Base-by-base conservation (phyloP, 2,113 vertebrate genomes). In the Spermophilus dauricus region DNA sequence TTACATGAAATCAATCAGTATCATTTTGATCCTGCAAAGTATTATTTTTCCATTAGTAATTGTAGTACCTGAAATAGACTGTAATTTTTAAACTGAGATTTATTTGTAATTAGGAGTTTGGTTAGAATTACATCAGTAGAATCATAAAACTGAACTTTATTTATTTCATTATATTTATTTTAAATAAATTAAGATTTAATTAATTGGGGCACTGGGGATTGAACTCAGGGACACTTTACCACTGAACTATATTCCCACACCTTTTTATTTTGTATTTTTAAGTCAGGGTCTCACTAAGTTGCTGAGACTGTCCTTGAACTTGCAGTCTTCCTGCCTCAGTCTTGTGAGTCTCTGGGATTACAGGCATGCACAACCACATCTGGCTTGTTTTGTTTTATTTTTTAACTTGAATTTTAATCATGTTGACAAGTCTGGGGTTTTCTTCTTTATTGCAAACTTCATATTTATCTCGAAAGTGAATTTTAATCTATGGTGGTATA, bases 1-100 rank as follows among this genome's bases (percentile, higher is more conserved):
- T 85, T 63, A 34, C 24, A 89, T 70, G 51, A 95, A 91, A 58
- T 76, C 17, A 88, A 39, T 95, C 22, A 95, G 61, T 76, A 4
- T 1, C 10, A 39, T 75, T 63, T 88, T 39, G 39, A 56, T 63
- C 5, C 12, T 42, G 5, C 3, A 56, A 61, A 95, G 2, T 28
- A 77, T 53, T 67, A 70, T 76, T 37, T 81, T 93, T 91, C n/a
- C 37, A 78, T 82, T 82, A 73, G 51, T 70, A 78, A 87, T 42
- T 22, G 81, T 20, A 81, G 11, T 85, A 89, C 12, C 56, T 83
- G 58, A 88, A 9, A 58, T 8, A 34, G 34, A 12, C n/a, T 85
- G 14, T 77, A 70, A 92, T 67, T 75, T 87, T 81, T 86, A 73
- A 70, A 39, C 1, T 77, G 24, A 75, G 26, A 80, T 87, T 81